phyloP scores from a whole-genome alignment of 2,113 vertebrate genomes.

The Silurus glanis region DNA sequence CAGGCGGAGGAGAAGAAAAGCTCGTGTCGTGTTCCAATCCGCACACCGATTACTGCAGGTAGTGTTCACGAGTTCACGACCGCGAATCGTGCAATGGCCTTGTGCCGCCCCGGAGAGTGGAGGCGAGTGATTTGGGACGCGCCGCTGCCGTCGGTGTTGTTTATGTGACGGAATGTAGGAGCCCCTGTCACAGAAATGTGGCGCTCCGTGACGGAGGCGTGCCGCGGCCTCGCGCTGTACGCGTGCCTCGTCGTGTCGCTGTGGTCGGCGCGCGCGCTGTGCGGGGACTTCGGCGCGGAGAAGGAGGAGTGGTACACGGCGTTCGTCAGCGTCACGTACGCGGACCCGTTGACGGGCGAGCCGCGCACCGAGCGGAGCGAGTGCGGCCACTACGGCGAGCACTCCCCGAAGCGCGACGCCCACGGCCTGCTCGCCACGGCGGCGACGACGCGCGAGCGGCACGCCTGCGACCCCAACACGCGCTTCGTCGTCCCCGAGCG shows the following conservation, averaged over 20 bases:
- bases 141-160: not conserved
- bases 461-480: constrained; percentile 85
- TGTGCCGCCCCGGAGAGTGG: not conserved
- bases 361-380: constrained; percentile 86
- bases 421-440: constrained; percentile 83
- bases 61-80: not conserved
- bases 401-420: constrained; percentile 92
- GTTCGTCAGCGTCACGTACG: constrained; percentile 94
- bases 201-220: constrained; percentile 83
- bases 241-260: constrained; percentile 95
- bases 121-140: not conserved
- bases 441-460: constrained; percentile 73
- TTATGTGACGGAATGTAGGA: constrained; percentile 9
- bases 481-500: constrained; percentile 74
- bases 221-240: constrained; percentile 94
- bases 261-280: constrained; percentile 92
- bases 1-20: not conserved
- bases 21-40: not conserved
- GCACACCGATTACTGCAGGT: not conserved
- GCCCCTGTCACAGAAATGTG: constrained; percentile 72
- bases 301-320: constrained; percentile 99
- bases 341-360: constrained; percentile 79
- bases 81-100: not conserved
- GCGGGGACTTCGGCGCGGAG: constrained; percentile 95
- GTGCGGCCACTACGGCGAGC: constrained; percentile 95